These are phyloP conservation scores for Catharus fuscescens DNA, from an alignment of 2,113 vertebrate genomes.

Conservation along the genomic window DNA sequence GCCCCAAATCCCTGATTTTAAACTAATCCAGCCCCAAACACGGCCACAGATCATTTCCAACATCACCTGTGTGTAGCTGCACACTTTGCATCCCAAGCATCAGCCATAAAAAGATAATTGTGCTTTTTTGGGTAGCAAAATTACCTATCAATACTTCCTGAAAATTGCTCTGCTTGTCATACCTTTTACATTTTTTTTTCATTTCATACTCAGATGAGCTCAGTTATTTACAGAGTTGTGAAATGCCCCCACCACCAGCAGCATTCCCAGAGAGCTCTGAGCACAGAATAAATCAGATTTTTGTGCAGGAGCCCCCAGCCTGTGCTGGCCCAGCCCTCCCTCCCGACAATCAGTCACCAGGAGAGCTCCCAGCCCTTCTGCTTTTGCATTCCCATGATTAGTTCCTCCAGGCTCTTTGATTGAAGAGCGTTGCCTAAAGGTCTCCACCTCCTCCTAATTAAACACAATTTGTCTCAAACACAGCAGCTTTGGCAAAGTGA, in stretches of 20 bases:
- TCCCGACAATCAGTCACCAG: slow-evolving; percentile 20
- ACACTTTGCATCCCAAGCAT: not conserved
- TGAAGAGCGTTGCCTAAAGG: slow-evolving; percentile 56
- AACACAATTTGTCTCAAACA: slow-evolving; percentile 12
- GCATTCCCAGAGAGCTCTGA: not conserved
- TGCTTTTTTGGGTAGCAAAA: not conserved
- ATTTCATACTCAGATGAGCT: not conserved
- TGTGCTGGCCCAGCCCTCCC: not conserved
- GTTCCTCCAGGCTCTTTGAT: slow-evolving; percentile 56
- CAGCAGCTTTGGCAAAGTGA: not conserved
- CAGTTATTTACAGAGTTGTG: not conserved
- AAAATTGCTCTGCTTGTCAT: not conserved
- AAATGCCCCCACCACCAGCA: not conserved
- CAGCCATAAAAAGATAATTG: not conserved
- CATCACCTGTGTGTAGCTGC: not conserved
- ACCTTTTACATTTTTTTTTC: not conserved
- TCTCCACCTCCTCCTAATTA: slow-evolving; percentile 61
- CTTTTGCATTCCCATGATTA: slow-evolving; percentile 55
- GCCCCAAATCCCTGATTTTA: not conserved
- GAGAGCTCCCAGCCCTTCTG: not conserved
- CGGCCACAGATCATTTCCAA: not conserved
- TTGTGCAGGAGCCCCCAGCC: not conserved
- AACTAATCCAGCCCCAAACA: not conserved
- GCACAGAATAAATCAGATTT: not conserved
- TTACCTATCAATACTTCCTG: not conserved